Conservation (phyloP, 2,113 vertebrate genomes). For the Meles meles region DNA sequence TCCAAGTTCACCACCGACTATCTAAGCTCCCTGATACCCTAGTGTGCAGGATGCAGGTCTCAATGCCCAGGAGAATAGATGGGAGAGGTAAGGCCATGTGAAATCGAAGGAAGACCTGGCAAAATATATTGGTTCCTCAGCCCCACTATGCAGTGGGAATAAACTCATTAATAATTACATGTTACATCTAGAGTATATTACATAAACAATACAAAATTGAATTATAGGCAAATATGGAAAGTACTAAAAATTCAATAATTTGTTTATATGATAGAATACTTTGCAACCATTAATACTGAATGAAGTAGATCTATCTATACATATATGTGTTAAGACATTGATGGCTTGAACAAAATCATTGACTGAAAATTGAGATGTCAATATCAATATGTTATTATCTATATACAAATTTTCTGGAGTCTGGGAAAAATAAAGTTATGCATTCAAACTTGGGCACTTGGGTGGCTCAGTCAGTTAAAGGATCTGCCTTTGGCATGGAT, state of each 20-base stretch:
- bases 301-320: background rate
- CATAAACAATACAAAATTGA: background rate
- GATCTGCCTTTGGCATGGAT: too few species aligned
- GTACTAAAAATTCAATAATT: background rate
- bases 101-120: background rate
- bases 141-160: background rate
- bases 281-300: background rate
- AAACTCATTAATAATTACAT: background rate
- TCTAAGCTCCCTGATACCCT: background rate
- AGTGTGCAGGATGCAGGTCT: accelerated
- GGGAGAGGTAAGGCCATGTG: background rate
- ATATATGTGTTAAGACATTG: background rate
- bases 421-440: background rate
- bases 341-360: background rate
- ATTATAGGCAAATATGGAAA: background rate
- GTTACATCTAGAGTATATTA: background rate
- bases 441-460: background rate
- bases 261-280: background rate
- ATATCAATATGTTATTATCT: background rate
- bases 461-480: too few species aligned
- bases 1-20: background rate
- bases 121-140: background rate
- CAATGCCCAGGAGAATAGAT: background rate
- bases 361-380: background rate
- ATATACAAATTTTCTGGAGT: background rate